Base-by-base conservation (phyloP, 35 echinoderm and acorn worm species). In the Chiridota heheva region DNA sequence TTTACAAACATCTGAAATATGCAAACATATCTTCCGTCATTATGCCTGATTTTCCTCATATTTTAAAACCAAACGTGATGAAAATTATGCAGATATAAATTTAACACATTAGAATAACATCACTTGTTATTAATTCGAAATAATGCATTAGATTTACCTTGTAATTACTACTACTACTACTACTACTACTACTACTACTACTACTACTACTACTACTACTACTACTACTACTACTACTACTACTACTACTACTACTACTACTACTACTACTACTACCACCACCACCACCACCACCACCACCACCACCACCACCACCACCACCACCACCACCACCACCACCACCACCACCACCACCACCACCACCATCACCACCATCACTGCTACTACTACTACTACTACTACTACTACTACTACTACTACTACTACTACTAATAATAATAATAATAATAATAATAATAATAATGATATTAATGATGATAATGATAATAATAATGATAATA, bases 141-240 rank as follows among this genome's bases (percentile, higher is more conserved):
- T n/a, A n/a, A n/a, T n/a, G n/a, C n/a, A n/a, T n/a, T n/a, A n/a
- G n/a, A n/a, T 53, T 53, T 53, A 22, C 48, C 48, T 53, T 13
- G 22, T 53, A 22, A 53, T 22, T 53, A 53, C 48, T 53, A 53
- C 48, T 53, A 53, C 48, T 53, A 53, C 48, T 53, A 53, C 48
- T 53, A 53, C 48, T 53, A 53, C 48, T 53, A 53, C 48, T 53
- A 53, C 48, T 53, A 53, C 48, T 53, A 53, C 48, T 53, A 53
- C 48, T 53, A 53, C 48, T 53, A 53, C 48, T 53, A 53, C 48
- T 53, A 53, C 48, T 53, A 53, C 48, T 53, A 53, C 48, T 53
- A 53, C 48, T 53, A 53, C 48, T 53, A 53, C 48, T 53, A 53
- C 48, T 53, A 53, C 48, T 53, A 53, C 48, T 53, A 53, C 48